Evolutionary conservation across 2,113 vertebrate genomes (phyloP), one percentile per base, ranked within the genome.

Genomic region (Spermophilus dauricus): DNA sequence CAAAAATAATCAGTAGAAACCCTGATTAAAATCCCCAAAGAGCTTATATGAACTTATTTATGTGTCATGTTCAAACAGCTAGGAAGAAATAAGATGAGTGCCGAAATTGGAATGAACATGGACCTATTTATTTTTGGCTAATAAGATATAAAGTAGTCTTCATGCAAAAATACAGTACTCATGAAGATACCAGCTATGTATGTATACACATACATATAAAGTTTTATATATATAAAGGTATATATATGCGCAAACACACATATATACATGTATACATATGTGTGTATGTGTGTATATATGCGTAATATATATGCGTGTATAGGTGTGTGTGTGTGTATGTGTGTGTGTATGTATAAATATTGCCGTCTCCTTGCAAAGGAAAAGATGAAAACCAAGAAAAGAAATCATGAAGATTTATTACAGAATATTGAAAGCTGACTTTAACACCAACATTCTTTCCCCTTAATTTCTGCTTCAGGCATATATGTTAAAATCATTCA

Each of bases 21-120:
- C 91, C 37, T 72, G 94, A 75, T 53, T 65, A 63, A 76, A 70
- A 93, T 97, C 26, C 87, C 53, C 48, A 89, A 85, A 93, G 32
- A 53, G 78, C 97, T 22, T 95, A 85, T 95, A 92, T 93, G 61
- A 51, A 94, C 98, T 98, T 98, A 93, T 98, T 98, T 98, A 95
- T n/a, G 37, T 97, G 61, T 97, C 89, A 98, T 90, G 80, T 97
- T 97, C 82, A 98, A 97, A 87, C 22, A 94, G 34, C 84, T 67
- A 69, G 42, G 56, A 30, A 94, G 95, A 98, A 98, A 94, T 72
- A 89, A 96, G 39, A 94, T 14, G 48, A 92, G 53, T 83, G 82
- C 8, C 17, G 72, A 98, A 96, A 97, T 97, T 96, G 89, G 81
- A 97, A 94, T 30, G 80, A 87, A 91, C 4, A 24, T 2, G 72